Evolutionary conservation across 2,888 invertebrate species (phyloP).

Genomic region (Agrotis segetum): DNA sequence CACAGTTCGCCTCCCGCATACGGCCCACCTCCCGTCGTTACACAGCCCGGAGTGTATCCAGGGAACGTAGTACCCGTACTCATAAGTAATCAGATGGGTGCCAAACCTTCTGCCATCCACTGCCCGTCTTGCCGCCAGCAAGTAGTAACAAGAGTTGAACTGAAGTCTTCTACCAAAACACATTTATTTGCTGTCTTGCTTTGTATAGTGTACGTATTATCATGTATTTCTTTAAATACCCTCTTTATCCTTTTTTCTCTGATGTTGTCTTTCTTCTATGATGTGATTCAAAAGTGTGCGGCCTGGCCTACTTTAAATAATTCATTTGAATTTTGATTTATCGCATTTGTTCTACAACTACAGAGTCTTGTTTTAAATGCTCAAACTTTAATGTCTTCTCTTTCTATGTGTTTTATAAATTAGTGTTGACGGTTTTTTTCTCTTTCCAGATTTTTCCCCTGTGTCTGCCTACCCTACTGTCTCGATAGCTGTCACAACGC

Average conservation of each 20-base stretch:
- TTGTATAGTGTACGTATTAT: slow-evolving; percentile 72
- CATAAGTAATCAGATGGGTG: slow-evolving; percentile 68
- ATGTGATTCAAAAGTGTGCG: too few relatives aligned
- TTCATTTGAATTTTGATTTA: too few relatives aligned
- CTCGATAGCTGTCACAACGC: slow-evolving; percentile 89
- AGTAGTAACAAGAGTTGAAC: slow-evolving; percentile 82
- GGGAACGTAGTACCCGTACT: slow-evolving; percentile 33
- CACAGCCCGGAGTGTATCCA: slow-evolving; percentile 20
- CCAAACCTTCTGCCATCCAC: slow-evolving; percentile 68
- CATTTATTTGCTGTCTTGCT: slow-evolving; percentile 89
- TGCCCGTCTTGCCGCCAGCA: slow-evolving; percentile 86
- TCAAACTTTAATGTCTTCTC: neutral
- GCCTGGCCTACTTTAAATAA: too few relatives aligned
- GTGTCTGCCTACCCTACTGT: slow-evolving; percentile 89
- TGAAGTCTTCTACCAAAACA: slow-evolving; percentile 85
- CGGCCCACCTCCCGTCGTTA: slow-evolving; percentile 14
- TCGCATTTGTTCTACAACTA: too few relatives aligned
- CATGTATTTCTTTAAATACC: neutral
- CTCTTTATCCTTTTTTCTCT: neutral
- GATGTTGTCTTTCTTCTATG: neutral
- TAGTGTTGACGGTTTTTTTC: neutral
- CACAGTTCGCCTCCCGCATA: slow-evolving; percentile 22
- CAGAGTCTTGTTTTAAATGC: neutral
- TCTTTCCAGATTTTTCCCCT: too few relatives aligned
- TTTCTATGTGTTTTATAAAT: neutral